Percentiles rank a stretch among this genome's conserved stretches.
These are phyloP conservation scores for Sylvilagus bachmani DNA, from an alignment of 2,113 vertebrate species.

Conservation along the genomic window DNA sequence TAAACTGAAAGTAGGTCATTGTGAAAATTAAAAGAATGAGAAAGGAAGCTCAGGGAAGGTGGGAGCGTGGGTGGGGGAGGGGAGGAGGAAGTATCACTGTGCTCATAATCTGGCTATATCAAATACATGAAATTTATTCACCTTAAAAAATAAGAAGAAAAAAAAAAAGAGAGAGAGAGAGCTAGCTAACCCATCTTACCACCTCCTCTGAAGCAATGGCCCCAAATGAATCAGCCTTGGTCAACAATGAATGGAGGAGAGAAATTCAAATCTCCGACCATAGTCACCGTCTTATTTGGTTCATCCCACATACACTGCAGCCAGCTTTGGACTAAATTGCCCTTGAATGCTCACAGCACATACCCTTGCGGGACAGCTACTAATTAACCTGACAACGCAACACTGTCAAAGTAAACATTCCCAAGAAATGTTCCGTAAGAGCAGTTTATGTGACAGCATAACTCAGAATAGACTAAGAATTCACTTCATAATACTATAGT, in stretches of 20 bases:
- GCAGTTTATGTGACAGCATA: background rate
- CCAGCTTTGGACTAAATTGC: background rate
- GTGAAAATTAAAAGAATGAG: no score
- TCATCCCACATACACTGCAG: background rate
- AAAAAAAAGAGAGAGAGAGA: background rate
- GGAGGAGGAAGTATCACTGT: no score
- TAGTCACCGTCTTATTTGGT: background rate
- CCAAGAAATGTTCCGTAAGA: background rate
- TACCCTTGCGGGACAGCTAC: background rate
- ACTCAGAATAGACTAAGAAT: background rate
- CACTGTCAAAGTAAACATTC: background rate
- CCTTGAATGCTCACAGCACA: background rate
- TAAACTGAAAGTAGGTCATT: no score
- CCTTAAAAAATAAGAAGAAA: no score
- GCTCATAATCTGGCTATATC: no score
- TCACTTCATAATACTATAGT: background rate
- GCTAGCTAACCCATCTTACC: background rate
- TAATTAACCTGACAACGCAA: background rate
- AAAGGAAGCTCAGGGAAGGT: no score
- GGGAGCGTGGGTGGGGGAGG: no score
- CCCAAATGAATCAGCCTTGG: background rate
- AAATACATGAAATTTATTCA: no score
- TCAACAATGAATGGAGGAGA: background rate
- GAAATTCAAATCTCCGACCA: background rate
- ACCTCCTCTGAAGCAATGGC: background rate